Conservation (phyloP, 2,113 vertebrate species). For the Acanthochromis polyacanthus region DNA sequence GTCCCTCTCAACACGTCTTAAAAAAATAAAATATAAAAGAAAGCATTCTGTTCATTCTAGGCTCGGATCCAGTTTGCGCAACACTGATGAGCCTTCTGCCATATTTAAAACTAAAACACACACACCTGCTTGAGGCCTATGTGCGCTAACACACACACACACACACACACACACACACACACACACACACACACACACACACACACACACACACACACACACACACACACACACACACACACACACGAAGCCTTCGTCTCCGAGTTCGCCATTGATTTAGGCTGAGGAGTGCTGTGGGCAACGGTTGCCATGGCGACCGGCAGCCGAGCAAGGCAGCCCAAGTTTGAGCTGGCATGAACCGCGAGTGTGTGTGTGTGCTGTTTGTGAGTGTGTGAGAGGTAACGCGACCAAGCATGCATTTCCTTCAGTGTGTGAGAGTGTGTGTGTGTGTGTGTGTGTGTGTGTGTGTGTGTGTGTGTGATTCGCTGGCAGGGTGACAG, state of each 20-base stretch:
- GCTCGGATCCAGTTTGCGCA: slow-evolving; percentile 47
- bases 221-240: not conserved
- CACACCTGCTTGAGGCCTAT: slow-evolving; percentile 42
- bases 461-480: slow-evolving; percentile 54
- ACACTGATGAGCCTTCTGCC: slow-evolving; percentile 55
- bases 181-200: slow-evolving; percentile 18
- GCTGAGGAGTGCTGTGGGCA: slow-evolving; percentile 85
- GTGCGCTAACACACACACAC: not conserved
- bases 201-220: slow-evolving; percentile 17
- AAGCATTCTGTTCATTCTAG: slow-evolving; percentile 44
- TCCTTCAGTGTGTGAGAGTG: not conserved
- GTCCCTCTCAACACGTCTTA: slow-evolving; percentile 17
- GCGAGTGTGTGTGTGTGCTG: slow-evolving; percentile 34
- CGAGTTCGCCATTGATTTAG: slow-evolving; percentile 84
- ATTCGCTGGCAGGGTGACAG: slow-evolving; percentile 76
- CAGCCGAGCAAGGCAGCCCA: slow-evolving; percentile 84
- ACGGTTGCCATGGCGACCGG: slow-evolving; percentile 85
- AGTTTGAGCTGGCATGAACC: slow-evolving; percentile 79
- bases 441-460: slow-evolving; percentile 56
- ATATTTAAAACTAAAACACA: slow-evolving; percentile 40
- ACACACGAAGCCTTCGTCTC: slow-evolving; percentile 45
- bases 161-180: not conserved
- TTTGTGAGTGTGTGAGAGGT: slow-evolving; percentile 41
- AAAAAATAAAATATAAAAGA: not conserved
- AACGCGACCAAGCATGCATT: no score